A percentile compares a stretch with the other conserved stretches of the same genome.
Evolutionary conservation across 2,888 invertebrate species (phyloP).

Genomic region (Beris morrisii): DNA sequence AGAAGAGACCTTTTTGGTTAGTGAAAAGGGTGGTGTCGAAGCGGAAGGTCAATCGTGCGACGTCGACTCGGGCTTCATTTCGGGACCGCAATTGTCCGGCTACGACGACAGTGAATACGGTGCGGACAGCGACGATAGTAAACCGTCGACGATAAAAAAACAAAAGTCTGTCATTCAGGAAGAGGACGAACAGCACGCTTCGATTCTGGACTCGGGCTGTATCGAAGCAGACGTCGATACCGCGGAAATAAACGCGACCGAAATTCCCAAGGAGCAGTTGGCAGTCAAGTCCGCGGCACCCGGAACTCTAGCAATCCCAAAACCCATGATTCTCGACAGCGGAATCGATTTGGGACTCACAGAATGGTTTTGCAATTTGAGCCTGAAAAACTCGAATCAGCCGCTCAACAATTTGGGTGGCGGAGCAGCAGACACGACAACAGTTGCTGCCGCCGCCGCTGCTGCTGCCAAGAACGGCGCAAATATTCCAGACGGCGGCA

Average conservation of each 20-base stretch:
- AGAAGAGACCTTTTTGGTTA: slow-evolving; percentile 10
- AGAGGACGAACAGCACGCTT: slow-evolving; percentile 33
- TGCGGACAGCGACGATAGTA: slow-evolving; percentile 9
- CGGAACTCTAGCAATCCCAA: background rate
- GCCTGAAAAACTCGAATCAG: slow-evolving; percentile 53
- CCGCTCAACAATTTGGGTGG: slow-evolving; percentile 40
- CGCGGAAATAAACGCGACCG: slow-evolving; percentile 36
- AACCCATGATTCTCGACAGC: slow-evolving; percentile 62
- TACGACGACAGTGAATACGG: slow-evolving; percentile 32
- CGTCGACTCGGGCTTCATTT: slow-evolving; percentile 58
- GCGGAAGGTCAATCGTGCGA: slow-evolving; percentile 39
- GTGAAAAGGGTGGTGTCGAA: slow-evolving; percentile 7
- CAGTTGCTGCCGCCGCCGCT: slow-evolving; percentile 37
- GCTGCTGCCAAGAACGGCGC: slow-evolving; percentile 31
- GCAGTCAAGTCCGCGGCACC: slow-evolving; percentile 37
- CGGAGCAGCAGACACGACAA: slow-evolving; percentile 35
- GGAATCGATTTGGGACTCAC: slow-evolving; percentile 55
- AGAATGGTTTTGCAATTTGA: slow-evolving; percentile 65
- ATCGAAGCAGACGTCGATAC: slow-evolving; percentile 43
- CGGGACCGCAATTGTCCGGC: slow-evolving; percentile 53
- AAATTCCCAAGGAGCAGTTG: slow-evolving; percentile 33
- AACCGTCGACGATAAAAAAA: background rate
- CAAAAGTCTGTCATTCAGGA: background rate
- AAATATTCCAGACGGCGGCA: slow-evolving; percentile 36
- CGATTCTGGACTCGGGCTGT: slow-evolving; percentile 47